These are phyloP conservation scores for Colius striatus DNA, from an alignment of 2,113 vertebrate species.

Conservation along the genomic window DNA sequence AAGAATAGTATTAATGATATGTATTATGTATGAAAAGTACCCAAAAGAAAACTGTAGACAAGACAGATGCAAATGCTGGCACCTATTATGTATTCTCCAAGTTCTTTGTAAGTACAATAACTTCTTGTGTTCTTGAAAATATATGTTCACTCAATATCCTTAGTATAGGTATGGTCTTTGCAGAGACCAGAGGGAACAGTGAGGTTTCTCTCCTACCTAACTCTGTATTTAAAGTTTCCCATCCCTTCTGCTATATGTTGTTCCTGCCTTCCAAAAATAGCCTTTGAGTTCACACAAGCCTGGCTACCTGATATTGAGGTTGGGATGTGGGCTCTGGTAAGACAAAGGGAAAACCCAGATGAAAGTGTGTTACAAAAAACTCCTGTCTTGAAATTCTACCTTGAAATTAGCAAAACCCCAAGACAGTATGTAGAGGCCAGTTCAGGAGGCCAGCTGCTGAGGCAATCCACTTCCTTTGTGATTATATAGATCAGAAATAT, in stretches of 20 bases:
- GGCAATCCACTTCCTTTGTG: not conserved
- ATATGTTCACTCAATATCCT: not conserved
- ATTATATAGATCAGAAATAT: not conserved
- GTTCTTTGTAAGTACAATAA: not conserved
- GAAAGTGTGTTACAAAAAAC: not conserved
- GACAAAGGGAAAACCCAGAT: not conserved
- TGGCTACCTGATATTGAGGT: not conserved
- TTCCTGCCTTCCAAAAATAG: not conserved
- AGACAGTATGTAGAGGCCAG: not conserved
- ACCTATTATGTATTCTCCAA: not conserved
- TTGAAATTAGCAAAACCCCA: constrained; percentile 2
- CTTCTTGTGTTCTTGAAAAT: not conserved
- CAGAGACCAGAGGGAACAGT: not conserved
- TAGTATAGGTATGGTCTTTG: not conserved
- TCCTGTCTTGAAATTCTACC: not conserved
- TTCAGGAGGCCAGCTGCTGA: not conserved
- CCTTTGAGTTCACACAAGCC: not conserved
- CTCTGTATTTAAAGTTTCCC: not conserved
- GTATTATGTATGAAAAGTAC: not conserved
- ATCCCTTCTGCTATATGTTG: not conserved
- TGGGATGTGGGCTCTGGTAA: not conserved
- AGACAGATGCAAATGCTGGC: not conserved
- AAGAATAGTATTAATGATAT: not conserved
- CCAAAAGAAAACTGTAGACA: not conserved
- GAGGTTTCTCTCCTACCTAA: not conserved